Conservation (phyloP, 1,140 invertebrate genomes). For the Ptiloglossa arizonensis region DNA sequence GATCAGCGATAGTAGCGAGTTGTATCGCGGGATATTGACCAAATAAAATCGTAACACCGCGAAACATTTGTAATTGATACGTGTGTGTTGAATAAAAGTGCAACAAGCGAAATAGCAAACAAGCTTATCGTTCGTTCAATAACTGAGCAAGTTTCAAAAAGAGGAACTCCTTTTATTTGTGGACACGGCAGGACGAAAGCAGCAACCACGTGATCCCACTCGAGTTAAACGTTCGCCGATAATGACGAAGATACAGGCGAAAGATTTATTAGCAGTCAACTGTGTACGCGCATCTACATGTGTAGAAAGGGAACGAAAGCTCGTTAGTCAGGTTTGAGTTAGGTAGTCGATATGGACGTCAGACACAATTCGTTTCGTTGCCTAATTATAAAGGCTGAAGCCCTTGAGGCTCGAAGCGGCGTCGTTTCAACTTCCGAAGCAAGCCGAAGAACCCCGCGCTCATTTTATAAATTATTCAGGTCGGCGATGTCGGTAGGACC, state of each 20-base stretch:
- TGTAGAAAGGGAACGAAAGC: slow-evolving; percentile 72
- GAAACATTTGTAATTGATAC: too few relatives aligned
- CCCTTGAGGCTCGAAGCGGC: slow-evolving; percentile 54
- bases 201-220: slow-evolving; percentile 56
- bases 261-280: slow-evolving; percentile 73
- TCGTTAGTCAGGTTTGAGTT: slow-evolving; percentile 78
- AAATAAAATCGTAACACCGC: too few relatives aligned
- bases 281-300: slow-evolving; percentile 44
- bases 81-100: too few relatives aligned
- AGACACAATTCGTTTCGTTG: slow-evolving; percentile 78
- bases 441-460: slow-evolving; percentile 48
- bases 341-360: slow-evolving; percentile 79
- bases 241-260: slow-evolving; percentile 67
- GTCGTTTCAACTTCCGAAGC: slow-evolving; percentile 66
- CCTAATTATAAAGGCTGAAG: slow-evolving; percentile 78
- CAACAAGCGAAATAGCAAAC: too few relatives aligned
- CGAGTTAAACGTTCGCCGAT: slow-evolving; percentile 61
- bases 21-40: too few relatives aligned
- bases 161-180: too few relatives aligned
- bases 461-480: slow-evolving; percentile 69
- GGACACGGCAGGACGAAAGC: slow-evolving; percentile 18
- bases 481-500: slow-evolving; percentile 19
- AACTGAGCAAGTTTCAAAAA: too few relatives aligned
- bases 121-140: too few relatives aligned
- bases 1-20: too few relatives aligned